Conservation (phyloP, 2,888 invertebrate genomes). For the Eurois occulta region DNA sequence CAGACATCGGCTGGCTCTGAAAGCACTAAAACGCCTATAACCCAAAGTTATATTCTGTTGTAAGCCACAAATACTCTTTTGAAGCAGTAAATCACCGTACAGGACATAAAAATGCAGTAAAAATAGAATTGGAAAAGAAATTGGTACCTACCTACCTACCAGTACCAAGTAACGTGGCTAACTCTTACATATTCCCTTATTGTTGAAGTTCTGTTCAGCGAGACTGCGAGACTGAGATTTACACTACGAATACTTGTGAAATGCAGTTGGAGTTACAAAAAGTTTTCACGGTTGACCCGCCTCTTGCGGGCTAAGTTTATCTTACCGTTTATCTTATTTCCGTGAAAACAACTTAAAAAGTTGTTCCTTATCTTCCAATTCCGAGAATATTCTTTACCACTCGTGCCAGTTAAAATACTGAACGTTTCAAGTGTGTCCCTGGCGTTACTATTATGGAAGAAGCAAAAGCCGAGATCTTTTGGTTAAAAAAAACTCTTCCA, state of each 20-base stretch:
- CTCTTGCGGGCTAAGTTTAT: conserved; percentile 77
- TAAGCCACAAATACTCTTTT: conserved; percentile 79
- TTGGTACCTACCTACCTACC: conserved; percentile 51
- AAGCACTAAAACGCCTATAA: conserved; percentile 81
- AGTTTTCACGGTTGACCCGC: conserved; percentile 78
- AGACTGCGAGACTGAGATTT: conserved; percentile 22
- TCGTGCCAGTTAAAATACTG: conserved; percentile 64
- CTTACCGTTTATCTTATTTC: conserved; percentile 86
- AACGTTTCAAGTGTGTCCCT: conserved; percentile 54
- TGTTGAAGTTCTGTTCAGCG: conserved; percentile 25
- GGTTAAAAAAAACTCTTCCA: conserved; percentile 6
- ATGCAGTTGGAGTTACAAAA: conserved; percentile 67
- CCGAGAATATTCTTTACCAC: conserved; percentile 76
- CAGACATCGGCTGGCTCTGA: conserved; percentile 78
- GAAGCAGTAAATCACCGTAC: conserved; percentile 79
- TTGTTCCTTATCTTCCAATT: conserved; percentile 80
- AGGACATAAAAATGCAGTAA: conserved; percentile 77
- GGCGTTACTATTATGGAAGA: conserved; percentile 43
- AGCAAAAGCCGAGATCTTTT: conserved; percentile 21
- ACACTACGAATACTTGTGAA: conserved; percentile 56
- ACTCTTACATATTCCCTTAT: conserved; percentile 38
- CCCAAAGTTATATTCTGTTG: conserved; percentile 79
- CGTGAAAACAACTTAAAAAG: conserved; percentile 82
- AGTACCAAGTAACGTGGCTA: conserved; percentile 54
- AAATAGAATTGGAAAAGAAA: conserved; percentile 77